Evolutionary conservation across 2,113 vertebrate species (phyloP), one percentile per base, ranked within the genome.

Genomic region (Mormoops blainvillei): DNA sequence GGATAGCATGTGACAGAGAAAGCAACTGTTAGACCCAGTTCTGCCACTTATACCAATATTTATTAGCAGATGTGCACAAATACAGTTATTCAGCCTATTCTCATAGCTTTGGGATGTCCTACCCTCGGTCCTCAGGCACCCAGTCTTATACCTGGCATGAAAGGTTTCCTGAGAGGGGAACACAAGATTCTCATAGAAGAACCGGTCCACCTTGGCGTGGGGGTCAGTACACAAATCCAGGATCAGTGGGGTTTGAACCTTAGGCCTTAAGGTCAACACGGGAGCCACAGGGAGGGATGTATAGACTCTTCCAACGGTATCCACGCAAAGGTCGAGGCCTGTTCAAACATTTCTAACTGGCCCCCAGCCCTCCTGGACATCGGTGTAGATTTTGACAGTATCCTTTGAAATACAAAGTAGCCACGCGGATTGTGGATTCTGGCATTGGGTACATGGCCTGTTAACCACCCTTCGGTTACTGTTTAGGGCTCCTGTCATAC

Each of bases 291-390:
- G 8, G 0, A 50, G 54, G 26, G 26, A 43, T 2, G 13, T 54
- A 14, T 3, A 26, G 45, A 4, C 2, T 48, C 33, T 3, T 1
- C 4, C 4, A 6, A 9, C 13, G 28, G 3, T 28, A 1, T 11
- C 2, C 33, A 5, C 0, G 4, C 14, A 6, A 63, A 22, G 20
- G 3, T 13, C 3, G 33, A 26, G 68, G 36, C 52, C 52, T 67
- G 36, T 22, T 12, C 9, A 45, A 16, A 19, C 19, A 2, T 13
- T 71, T 63, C 22, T 28, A 52, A 43, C 33, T 33, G n/a, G 68
- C 22, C 19, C 45, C 15, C 7, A 9, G 5, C 33, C 33, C 14
- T 65, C 65, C 38, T 20, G n/a, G 61, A 36, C 19, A 10, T 19
- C 82, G 18, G 5, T 63, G 36, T 14, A 45, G 81, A 48, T 86